phyloP scores from a whole-genome alignment of 2,888 invertebrate genomes.

The Stenotaenia linearis region DNA sequence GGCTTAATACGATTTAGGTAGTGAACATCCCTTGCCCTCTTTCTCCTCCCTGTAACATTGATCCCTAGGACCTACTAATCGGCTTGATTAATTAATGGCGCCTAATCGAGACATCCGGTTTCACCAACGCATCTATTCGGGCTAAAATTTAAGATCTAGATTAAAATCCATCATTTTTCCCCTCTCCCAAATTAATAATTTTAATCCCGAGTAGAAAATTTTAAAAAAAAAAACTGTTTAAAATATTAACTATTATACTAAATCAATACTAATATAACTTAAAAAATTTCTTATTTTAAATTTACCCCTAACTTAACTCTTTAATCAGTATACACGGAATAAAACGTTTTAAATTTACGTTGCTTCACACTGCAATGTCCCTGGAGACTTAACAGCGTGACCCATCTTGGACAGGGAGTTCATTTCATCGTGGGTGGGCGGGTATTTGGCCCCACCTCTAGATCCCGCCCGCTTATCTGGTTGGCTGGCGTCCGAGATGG shows the following conservation, averaged over 20 bases:
- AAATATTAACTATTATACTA: not conserved
- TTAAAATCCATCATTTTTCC: not conserved
- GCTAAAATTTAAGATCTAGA: not conserved
- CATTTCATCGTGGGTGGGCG: conserved; percentile 20
- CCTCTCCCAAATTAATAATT: no score
- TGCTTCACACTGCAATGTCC: not conserved
- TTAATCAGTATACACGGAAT: no score
- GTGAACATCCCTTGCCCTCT: conserved; percentile 17
- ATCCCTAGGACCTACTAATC: conserved; percentile 20
- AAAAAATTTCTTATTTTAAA: no score
- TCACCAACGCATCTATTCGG: conserved; percentile 1
- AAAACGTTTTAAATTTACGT: not conserved
- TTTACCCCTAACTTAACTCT: no score
- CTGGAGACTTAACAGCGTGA: not conserved
- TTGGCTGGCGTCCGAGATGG: conserved; percentile 11
- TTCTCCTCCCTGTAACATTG: conserved; percentile 2
- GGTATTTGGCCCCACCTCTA: not conserved
- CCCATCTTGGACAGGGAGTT: conserved; percentile 7
- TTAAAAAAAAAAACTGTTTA: not conserved
- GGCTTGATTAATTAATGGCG: conserved; percentile 26
- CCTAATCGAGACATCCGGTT: conserved; percentile 23
- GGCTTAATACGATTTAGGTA: conserved; percentile 13
- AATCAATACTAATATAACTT: no score
- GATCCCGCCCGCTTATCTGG: not conserved
- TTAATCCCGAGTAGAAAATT: no score